Conservation (phyloP, 2,888 invertebrate genomes). For the Silvanus unidentatus region DNA sequence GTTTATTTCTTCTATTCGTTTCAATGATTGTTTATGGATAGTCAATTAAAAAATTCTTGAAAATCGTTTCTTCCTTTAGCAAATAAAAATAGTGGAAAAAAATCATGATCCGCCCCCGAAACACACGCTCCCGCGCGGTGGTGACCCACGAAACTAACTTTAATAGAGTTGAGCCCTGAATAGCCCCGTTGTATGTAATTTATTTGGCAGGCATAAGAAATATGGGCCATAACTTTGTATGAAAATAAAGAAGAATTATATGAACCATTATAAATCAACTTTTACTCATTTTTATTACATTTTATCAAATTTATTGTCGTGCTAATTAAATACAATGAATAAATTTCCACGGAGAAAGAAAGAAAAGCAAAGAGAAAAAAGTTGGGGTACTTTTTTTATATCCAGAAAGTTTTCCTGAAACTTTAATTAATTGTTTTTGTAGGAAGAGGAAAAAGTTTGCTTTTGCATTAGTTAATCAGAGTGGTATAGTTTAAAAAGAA, state of each 20-base stretch:
- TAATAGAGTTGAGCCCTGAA: conserved; percentile 47
- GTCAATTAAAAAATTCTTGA: no score
- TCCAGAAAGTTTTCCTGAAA: no score
- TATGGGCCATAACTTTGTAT: conserved; percentile 49
- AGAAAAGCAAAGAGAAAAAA: no score
- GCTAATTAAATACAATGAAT: conserved; percentile 40
- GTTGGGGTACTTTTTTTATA: no score
- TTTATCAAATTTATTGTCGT: conserved; percentile 40
- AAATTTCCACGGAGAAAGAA: conserved; percentile 8
- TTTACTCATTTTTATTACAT: conserved; percentile 44
- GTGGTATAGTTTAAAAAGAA: no score
- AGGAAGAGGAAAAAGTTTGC: no score
- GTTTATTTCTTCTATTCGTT: conserved; percentile 17
- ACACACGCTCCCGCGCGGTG: conserved; percentile 31
- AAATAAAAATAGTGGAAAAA: no score
- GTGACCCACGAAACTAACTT: conserved; percentile 45
- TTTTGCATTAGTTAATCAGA: no score
- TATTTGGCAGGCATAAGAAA: conserved; percentile 47
- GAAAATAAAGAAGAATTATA: conserved; percentile 50
- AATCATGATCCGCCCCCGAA: no score
- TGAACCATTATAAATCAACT: conserved; percentile 47
- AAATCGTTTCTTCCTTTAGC: no score
- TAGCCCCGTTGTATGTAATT: conserved; percentile 46
- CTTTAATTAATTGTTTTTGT: no score
- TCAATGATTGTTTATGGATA: no score